Base-by-base conservation (phyloP, 2,888 invertebrate genomes). In the Trissoscelio sp. region DNA sequence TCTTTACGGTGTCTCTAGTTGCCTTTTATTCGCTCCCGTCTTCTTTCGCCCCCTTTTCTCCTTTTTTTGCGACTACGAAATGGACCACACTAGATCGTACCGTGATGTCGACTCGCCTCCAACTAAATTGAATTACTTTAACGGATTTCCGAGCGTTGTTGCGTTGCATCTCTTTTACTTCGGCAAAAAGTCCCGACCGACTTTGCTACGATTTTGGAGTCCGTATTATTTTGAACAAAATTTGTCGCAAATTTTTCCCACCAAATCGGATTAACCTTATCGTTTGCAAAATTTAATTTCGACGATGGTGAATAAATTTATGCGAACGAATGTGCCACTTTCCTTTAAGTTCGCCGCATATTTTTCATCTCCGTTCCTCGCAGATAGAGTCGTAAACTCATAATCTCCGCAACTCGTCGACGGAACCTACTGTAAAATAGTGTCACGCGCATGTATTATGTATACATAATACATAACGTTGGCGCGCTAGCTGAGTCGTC, bases 21-120 rank as follows among this genome's bases (percentile, higher is more conserved):
- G 69, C 62, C 69, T 69, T 77, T 77, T 69, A 70, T 70, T 77
- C 69, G 67, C 51, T 69, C 16, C 37, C 42, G 44, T 69, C 58
- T 74, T 58, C 48, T 42, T 37, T 20, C n/a, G 2, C 12, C 16
- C 20, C 24, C 14, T 55, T 57, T 57, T 39, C 22, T 58, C 18
- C 20, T 31, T 70, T 70, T 69, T 62, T 70, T 67, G 60, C 62
- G 77, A 77, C 77, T 77, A 69, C 62, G 62, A 77, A 77, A 77
- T 77, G 69, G 77, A 77, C 77, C 77, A 69, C 69, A 69, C 77
- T 77, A 77, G 77, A 78, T 70, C 78, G 78, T 67, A 75, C 66
- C 42, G 51, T 46, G 70, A 70, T 60, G 70, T 70, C 53, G 78
- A 78, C 78, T 78, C 18, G 74, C 74, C 39, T 74, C 31, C 55